Percentiles rank a stretch among this genome's conserved stretches.
These are phyloP conservation scores for Neopipo cinnamomea DNA, from an alignment of 2,113 vertebrate genomes.

Conservation along the genomic window DNA sequence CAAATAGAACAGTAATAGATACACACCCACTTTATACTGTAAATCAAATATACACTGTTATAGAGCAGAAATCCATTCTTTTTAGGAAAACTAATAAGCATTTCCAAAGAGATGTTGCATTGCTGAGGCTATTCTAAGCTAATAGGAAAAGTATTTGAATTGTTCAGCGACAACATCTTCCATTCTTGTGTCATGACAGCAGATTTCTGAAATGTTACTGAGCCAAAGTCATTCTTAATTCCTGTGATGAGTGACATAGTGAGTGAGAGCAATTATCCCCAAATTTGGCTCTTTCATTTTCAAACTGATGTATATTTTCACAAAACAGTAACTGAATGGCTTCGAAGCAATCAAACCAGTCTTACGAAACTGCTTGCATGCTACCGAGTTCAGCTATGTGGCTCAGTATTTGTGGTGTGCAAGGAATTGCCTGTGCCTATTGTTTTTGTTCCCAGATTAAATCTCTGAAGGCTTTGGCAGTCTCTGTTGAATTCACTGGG, in stretches of 20 bases:
- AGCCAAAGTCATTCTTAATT: neutral
- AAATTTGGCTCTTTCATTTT: conserved; percentile 13
- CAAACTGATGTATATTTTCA: neutral
- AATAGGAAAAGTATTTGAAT: neutral
- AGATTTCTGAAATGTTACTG: neutral
- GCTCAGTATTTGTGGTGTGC: neutral
- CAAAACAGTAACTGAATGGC: neutral
- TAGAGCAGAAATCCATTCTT: neutral
- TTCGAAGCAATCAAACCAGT: neutral
- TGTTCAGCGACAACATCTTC: neutral
- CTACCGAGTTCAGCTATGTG: neutral
- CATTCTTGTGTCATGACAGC: neutral
- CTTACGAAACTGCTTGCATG: neutral
- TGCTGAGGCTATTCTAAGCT: neutral
- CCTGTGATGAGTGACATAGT: neutral
- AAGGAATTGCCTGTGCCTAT: neutral
- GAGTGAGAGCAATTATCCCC: conserved; percentile 4
- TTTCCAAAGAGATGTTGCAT: neutral
- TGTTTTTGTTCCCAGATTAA: conserved; percentile 4
- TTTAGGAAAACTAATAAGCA: neutral
- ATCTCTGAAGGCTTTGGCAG: neutral
- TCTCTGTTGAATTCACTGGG: neutral
- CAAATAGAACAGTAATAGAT: neutral
- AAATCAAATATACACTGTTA: neutral
- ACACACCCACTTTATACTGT: neutral